These are phyloP conservation scores for Ernsta delagoae DNA, from an alignment of 2,888 invertebrate species.

Conservation along the genomic window DNA sequence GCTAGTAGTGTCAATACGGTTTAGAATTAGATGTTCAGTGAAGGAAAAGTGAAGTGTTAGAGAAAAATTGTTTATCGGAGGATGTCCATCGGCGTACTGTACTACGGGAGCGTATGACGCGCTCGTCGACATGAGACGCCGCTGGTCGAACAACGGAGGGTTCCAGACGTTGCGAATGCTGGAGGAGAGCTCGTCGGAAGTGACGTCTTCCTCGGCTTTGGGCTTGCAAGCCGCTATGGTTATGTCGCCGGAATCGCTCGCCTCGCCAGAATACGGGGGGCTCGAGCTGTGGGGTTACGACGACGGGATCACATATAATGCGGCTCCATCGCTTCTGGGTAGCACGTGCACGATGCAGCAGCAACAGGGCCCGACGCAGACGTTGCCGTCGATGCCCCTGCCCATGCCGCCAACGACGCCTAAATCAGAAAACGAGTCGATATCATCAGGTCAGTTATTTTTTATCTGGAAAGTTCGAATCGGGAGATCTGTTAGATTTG, in stretches of 20 bases:
- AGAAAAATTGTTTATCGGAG: conserved; percentile 57
- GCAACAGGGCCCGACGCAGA: conserved; percentile 80
- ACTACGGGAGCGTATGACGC: conserved; percentile 74
- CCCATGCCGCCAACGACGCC: conserved; percentile 81
- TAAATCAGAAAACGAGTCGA: conserved; percentile 82
- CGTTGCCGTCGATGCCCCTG: conserved; percentile 80
- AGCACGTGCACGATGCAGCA: conserved; percentile 79
- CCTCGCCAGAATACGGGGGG: conserved; percentile 91
- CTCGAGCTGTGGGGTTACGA: conserved; percentile 93
- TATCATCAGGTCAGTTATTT: conserved; percentile 77
- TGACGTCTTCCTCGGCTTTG: conserved; percentile 90
- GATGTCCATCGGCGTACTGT: conserved; percentile 74
- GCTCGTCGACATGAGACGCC: conserved; percentile 88
- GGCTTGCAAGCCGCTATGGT: conserved; percentile 89
- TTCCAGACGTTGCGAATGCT: conserved; percentile 87
- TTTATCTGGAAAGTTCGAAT: conserved; percentile 18
- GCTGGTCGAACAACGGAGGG: conserved; percentile 91
- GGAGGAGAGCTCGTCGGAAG: conserved; percentile 90
- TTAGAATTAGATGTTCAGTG: conserved; percentile 48
- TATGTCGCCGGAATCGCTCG: conserved; percentile 91
- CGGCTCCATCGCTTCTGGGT: conserved; percentile 73
- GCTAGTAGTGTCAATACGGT: conserved; percentile 70
- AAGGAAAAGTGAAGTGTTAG: conserved; percentile 68
- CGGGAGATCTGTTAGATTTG: conserved; percentile 23
- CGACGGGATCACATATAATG: conserved; percentile 77